Evolutionary conservation across 2,113 vertebrate species (phyloP).

Genomic region (Haplochromis burtoni): DNA sequence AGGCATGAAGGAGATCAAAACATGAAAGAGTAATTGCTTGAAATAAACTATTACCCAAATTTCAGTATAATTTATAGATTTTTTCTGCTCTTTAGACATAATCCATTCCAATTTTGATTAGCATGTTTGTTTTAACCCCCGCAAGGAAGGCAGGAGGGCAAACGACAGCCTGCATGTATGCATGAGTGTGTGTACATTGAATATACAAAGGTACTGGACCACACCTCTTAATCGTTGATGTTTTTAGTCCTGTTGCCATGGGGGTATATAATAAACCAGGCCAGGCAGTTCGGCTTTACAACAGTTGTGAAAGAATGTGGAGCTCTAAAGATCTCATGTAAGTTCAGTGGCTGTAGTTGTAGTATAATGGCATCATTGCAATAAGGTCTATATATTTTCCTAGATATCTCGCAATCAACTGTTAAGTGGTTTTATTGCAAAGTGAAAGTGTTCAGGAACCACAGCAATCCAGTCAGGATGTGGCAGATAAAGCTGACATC

Average conservation of each 20-base stretch:
- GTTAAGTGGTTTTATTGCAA: background rate
- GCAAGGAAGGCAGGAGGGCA: background rate
- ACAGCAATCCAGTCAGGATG: background rate
- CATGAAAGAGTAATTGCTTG: background rate
- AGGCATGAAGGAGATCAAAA: background rate
- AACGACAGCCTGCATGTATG: background rate
- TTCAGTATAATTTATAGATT: background rate
- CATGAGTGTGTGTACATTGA: background rate
- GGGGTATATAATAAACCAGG: background rate
- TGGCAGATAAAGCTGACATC: background rate
- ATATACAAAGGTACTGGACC: background rate
- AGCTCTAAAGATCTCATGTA: background rate
- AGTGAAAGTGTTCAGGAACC: background rate
- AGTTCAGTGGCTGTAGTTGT: background rate
- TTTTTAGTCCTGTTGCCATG: background rate
- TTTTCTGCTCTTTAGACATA: background rate
- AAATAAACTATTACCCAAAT: background rate
- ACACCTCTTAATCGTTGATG: background rate
- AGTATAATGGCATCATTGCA: background rate
- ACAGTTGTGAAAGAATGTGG: background rate
- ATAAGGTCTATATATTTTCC: background rate
- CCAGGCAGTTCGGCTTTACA: background rate
- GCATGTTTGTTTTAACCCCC: background rate
- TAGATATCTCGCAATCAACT: background rate
- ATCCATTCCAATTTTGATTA: background rate